Evolutionary conservation across 1,140 invertebrate genomes (phyloP), one percentile per base, ranked within the genome.

Genomic region (Lordiphosa mommai): DNA sequence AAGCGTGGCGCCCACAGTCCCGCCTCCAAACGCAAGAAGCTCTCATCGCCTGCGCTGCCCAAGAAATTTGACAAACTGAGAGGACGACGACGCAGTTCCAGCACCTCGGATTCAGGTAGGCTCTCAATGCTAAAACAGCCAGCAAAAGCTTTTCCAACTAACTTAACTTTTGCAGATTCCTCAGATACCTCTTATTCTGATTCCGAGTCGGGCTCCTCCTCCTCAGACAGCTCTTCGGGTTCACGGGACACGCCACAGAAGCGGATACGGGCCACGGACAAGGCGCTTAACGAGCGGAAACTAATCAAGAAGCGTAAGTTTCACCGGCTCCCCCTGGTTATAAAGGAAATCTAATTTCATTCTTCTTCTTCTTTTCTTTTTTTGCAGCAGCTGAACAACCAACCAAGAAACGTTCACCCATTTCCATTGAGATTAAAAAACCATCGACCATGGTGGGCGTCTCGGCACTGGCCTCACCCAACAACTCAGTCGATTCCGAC

Each of bases 181-280:
- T 90, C 91, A n/a, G 90, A 89, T 46, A 91, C 91, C 1, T 92
- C 91, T 0, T 91, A 91, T 69, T 92, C 90, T 0, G 90, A 89
- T 16, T 82, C 76, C 8, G 76, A 82, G 1, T 76, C 91, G 7
- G 90, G 90, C 7, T 91, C 91, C 0, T 92, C 91, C 3, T 91
- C 91, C 55, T 92, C 90, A 8, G 89, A 84, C 20, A 90, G 89
- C 56, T 89, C 90, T 5, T 89, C 88, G 12, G 88, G 86, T 3
- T 89, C 89, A 0, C 87, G 79, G 8, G 88, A 84, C 33, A 79
- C 88, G 23, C 79, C 87, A 17, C 72, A 88, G 37, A 84, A 89
- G 68, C 63, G 88, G 10, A 46, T 63, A 33, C 77, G 88, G 50
- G 72, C 68, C 43, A 72, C 84, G 10, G 87, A 88, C 40, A 88